Base-by-base conservation (phyloP, 1,140 invertebrate genomes). In the Galendromus occidentalis region DNA sequence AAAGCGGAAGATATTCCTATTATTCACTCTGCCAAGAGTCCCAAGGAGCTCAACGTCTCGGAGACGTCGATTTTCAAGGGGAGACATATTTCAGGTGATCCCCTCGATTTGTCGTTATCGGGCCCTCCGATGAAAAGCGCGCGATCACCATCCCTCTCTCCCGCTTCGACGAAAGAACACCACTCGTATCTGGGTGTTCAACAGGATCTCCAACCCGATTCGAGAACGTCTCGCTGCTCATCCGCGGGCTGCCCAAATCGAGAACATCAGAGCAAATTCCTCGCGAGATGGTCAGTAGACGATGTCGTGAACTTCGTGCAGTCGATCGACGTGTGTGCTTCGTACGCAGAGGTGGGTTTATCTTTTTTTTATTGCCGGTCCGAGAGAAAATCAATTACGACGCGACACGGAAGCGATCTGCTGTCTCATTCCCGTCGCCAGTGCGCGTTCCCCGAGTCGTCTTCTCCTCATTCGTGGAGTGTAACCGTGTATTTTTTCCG, bases 301-400 rank as follows among this genome's bases (percentile, higher is more conserved):
- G 86, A 91, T 71, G 90, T 93, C 39, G 86, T 84, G 74, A 83
- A 82, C 71, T 93, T 91, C 76, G 87, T 93, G 47, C 81, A 80
- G 44, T 83, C 84, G 69, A 90, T 93, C 73, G 89, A 91, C 74
- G 87, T 89, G 71, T 92, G 89, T 76, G 83, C 86, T 41, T 88
- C 91, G 77, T 93, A 92, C 75, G 85, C 85, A 69, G 81, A 87
- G 85, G 89, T 92, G 79, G 70, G 33, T 9, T 39, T 9, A 39
- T 39, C 33, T 39, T 39, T 39, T 39, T 39, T n/a, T n/a, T n/a
- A n/a, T n/a, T n/a, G n/a, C n/a, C n/a, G n/a, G n/a, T n/a, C n/a
- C n/a, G n/a, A n/a, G n/a, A n/a, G n/a, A n/a, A n/a, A n/a, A n/a
- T n/a, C n/a, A n/a, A n/a, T n/a, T n/a, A n/a, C n/a, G n/a, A n/a